These are phyloP conservation scores for Drosophila guanche DNA, from an alignment of 1,140 invertebrate genomes.

Conservation along the genomic window DNA sequence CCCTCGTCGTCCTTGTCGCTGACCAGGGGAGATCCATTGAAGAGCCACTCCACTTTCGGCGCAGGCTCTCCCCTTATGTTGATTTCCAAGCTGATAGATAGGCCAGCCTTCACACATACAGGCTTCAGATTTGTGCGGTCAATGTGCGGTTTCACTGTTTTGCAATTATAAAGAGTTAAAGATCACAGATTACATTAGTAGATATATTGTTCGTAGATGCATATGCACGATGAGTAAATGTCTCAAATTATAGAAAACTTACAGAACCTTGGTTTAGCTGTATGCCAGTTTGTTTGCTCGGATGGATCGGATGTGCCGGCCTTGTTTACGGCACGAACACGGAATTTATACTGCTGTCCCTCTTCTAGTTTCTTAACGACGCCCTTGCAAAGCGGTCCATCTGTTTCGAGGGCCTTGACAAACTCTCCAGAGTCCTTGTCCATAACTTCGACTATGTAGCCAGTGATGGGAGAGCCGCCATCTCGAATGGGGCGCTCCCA, in stretches of 20 bases:
- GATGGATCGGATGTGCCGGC: conserved; percentile 97
- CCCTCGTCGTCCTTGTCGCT: conserved; percentile 89
- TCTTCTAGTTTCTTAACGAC: conserved; percentile 95
- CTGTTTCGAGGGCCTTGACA: conserved; percentile 89
- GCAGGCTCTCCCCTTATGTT: conserved; percentile 97
- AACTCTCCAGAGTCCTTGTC: conserved; percentile 86
- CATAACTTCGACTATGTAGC: conserved; percentile 93
- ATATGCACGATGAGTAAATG: neutral
- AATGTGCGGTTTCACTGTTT: conserved; percentile 94
- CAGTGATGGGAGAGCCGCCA: conserved; percentile 97
- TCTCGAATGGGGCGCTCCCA: conserved; percentile 98
- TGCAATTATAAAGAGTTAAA: conserved; percentile 80
- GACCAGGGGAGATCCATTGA: conserved; percentile 90
- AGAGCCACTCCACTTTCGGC: conserved; percentile 94
- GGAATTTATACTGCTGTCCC: conserved; percentile 97
- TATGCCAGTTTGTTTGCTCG: conserved; percentile 96
- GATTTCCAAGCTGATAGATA: conserved; percentile 94
- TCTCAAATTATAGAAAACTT: conserved; percentile 84
- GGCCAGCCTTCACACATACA: conserved; percentile 94
- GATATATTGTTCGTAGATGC: neutral
- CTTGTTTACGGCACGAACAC: conserved; percentile 97
- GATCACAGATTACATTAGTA: conserved; percentile 1
- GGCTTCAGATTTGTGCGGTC: conserved; percentile 95
- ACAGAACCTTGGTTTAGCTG: conserved; percentile 96
- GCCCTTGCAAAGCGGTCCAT: conserved; percentile 91